phyloP scores from a whole-genome alignment of 2,888 invertebrate genomes.

The Branchipolynoe longqiensis region DNA sequence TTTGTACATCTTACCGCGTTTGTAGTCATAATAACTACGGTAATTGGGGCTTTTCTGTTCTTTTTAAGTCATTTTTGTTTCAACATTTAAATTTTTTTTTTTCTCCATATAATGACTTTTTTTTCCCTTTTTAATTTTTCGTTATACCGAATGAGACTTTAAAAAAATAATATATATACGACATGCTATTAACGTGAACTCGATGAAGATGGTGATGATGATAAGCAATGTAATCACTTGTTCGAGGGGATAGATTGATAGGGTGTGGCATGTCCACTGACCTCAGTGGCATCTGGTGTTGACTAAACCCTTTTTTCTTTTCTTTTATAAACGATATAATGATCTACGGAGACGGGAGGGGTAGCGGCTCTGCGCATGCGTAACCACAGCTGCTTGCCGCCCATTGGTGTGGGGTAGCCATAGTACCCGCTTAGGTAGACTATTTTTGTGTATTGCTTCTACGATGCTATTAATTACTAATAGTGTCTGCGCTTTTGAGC shows the following conservation, averaged over 20 bases:
- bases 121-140: conserved; percentile 24
- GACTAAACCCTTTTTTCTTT: too few species aligned
- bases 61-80: background rate
- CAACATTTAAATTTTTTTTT: background rate
- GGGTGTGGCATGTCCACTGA: too few species aligned
- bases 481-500: background rate
- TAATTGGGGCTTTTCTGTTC: background rate
- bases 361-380: too few species aligned
- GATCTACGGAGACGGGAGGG: too few species aligned
- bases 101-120: background rate
- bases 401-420: conserved; percentile 4
- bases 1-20: background rate
- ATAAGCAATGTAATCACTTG: background rate
- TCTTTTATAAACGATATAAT: too few species aligned
- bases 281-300: too few species aligned
- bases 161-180: background rate
- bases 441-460: conserved; percentile 55
- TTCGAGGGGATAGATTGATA: background rate
- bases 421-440: conserved; percentile 38
- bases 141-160: conserved; percentile 32
- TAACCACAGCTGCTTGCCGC: too few species aligned
- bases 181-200: conserved; percentile 25
- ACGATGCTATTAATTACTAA: background rate
- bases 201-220: background rate
- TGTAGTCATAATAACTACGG: background rate